phyloP scores from a whole-genome alignment of 2,888 invertebrate genomes.

The Cosmia pyralina region DNA sequence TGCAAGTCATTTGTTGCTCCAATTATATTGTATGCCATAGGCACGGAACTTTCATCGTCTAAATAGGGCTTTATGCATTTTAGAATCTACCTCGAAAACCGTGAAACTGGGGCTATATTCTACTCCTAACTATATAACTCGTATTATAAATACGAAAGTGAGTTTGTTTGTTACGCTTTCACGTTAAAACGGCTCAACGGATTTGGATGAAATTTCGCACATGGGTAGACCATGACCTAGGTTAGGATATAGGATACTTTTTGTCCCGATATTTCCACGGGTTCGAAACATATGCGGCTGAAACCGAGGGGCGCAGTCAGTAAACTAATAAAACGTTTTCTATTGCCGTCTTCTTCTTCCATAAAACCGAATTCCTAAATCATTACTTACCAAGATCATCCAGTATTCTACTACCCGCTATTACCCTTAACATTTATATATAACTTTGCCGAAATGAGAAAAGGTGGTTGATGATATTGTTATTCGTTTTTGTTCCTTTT shows the following conservation, averaged over 20 bases:
- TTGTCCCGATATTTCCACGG: too few relatives aligned
- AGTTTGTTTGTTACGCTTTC: too few relatives aligned
- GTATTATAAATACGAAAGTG: too few relatives aligned
- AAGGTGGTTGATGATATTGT: slow-evolving; percentile 49
- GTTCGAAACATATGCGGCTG: too few relatives aligned
- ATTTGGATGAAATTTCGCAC: too few relatives aligned
- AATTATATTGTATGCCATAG: too few relatives aligned
- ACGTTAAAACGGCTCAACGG: too few relatives aligned
- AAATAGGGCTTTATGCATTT: background rate
- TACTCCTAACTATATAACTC: too few relatives aligned
- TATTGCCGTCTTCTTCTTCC: background rate
- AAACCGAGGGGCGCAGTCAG: background rate
- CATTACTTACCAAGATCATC: slow-evolving; percentile 20
- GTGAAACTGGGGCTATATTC: background rate
- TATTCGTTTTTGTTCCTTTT: slow-evolving; percentile 53
- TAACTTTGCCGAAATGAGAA: slow-evolving; percentile 36
- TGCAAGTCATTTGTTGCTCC: background rate
- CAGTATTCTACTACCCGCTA: slow-evolving; percentile 23
- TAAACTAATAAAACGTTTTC: slow-evolving; percentile 7
- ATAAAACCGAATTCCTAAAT: slow-evolving; percentile 17
- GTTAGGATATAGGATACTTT: too few relatives aligned
- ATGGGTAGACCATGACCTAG: too few relatives aligned
- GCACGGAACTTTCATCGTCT: background rate
- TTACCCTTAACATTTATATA: slow-evolving; percentile 46
- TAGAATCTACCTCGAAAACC: background rate